A percentile compares a stretch with the other conserved stretches of the same genome.
These are phyloP conservation scores for Daubentonia madagascariensis DNA, from an alignment of 2,113 vertebrate genomes.

Conservation along the genomic window DNA sequence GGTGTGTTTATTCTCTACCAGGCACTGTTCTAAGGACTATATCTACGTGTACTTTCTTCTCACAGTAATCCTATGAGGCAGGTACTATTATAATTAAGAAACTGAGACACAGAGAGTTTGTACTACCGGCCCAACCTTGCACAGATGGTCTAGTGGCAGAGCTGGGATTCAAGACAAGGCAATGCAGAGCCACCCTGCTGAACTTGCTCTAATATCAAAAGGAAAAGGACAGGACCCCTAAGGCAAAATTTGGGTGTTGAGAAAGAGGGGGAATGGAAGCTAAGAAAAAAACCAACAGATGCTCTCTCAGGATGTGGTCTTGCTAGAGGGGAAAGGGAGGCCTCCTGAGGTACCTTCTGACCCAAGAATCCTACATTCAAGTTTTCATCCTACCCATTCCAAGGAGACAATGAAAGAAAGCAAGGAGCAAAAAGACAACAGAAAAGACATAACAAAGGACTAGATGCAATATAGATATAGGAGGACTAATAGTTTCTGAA, in stretches of 20 bases:
- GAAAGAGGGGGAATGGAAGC: not conserved
- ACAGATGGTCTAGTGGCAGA: not conserved
- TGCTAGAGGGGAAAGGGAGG: not conserved
- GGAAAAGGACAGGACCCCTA: not conserved
- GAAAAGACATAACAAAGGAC: not conserved
- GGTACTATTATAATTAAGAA: not conserved
- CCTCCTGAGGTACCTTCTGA: not conserved
- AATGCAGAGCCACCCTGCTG: rapidly evolving
- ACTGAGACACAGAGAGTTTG: not conserved
- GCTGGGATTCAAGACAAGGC: not conserved
- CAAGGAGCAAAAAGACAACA: not conserved
- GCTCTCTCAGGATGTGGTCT: not conserved
- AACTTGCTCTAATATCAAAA: not conserved
- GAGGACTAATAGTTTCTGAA: not conserved
- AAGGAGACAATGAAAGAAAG: not conserved
- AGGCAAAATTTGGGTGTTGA: not conserved
- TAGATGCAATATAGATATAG: not conserved
- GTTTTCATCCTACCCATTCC: not conserved
- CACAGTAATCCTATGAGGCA: not conserved
- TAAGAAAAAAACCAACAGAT: not conserved
- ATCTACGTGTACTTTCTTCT: not conserved
- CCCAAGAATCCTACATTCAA: not conserved
- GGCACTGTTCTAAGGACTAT: not conserved
- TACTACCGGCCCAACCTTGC: not conserved
- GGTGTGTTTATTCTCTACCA: not conserved